Percentiles rank a stretch among this genome's conserved stretches.
Evolutionary conservation across 2,113 vertebrate species (phyloP).

Genomic region (Suricata suricatta): DNA sequence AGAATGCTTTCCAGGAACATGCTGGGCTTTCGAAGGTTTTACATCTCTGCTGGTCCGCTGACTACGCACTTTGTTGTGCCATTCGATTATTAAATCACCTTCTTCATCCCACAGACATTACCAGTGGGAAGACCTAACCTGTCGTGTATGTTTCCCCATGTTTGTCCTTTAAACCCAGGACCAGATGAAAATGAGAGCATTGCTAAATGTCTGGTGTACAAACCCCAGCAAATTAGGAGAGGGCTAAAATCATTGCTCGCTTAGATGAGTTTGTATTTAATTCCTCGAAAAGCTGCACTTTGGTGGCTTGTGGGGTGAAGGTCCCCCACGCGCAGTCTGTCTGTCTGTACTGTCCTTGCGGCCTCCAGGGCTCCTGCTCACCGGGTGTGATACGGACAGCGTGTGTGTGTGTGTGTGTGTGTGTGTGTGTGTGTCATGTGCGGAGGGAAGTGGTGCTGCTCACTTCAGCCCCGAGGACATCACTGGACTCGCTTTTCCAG

Average conservation of each 20-base stretch:
- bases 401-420: background rate
- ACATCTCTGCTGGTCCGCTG: background rate
- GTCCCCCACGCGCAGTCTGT: background rate
- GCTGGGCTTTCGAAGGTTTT: background rate
- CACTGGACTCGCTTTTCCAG: background rate
- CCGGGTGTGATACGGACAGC: accelerated
- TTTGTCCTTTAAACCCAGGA: background rate
- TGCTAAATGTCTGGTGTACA: background rate
- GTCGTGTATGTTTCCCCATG: background rate
- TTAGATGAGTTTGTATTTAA: background rate
- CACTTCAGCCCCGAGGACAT: background rate
- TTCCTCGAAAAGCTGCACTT: background rate
- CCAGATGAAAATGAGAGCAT: background rate
- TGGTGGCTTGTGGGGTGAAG: background rate
- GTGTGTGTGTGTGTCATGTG: background rate
- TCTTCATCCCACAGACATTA: background rate
- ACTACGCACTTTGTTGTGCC: background rate
- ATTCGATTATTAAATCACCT: background rate
- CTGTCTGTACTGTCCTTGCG: background rate
- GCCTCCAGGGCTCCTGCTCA: background rate
- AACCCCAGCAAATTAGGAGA: background rate
- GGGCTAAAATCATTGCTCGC: background rate
- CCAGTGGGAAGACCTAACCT: background rate
- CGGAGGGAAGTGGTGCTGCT: accelerated
- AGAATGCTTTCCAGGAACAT: background rate